Conservation (phyloP, 2,888 invertebrate species). For the Lasioglossum vierecki region DNA sequence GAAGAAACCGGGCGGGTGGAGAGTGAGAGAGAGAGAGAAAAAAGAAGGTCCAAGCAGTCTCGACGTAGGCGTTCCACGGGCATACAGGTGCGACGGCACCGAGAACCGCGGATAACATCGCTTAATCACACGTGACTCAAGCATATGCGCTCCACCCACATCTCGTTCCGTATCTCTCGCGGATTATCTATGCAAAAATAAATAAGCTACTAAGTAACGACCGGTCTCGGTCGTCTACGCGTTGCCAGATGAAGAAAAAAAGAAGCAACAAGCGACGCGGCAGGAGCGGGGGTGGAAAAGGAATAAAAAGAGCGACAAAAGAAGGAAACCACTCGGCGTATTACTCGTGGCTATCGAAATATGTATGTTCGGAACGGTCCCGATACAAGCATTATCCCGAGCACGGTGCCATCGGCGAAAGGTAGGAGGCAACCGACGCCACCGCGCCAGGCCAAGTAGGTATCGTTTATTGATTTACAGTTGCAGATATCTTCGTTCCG, state of each 20-base stretch:
- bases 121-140: constrained; percentile 82
- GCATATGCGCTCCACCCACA: constrained; percentile 80
- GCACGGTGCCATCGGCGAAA: constrained; percentile 57
- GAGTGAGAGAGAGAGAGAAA: not conserved
- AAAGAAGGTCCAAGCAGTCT: constrained; percentile 63
- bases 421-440: constrained; percentile 29
- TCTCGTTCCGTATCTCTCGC: constrained; percentile 76
- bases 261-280: not conserved
- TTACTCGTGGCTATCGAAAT: constrained; percentile 66
- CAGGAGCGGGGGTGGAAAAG: not conserved
- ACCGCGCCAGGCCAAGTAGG: constrained; percentile 26
- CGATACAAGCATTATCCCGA: constrained; percentile 39
- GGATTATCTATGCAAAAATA: constrained; percentile 82
- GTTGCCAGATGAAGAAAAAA: constrained; percentile 18
- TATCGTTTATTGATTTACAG: constrained; percentile 73
- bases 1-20: constrained; percentile 35
- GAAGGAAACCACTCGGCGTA: constrained; percentile 45
- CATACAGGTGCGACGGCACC: constrained; percentile 78
- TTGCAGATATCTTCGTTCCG: constrained; percentile 60
- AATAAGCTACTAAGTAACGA: constrained; percentile 78
- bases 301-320: not conserved
- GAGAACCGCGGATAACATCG: constrained; percentile 79
- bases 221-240: constrained; percentile 55
- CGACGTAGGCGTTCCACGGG: constrained; percentile 74
- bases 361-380: constrained; percentile 47